Conservation (phyloP, 2,888 invertebrate genomes). For the Oxycera nigricornis region DNA sequence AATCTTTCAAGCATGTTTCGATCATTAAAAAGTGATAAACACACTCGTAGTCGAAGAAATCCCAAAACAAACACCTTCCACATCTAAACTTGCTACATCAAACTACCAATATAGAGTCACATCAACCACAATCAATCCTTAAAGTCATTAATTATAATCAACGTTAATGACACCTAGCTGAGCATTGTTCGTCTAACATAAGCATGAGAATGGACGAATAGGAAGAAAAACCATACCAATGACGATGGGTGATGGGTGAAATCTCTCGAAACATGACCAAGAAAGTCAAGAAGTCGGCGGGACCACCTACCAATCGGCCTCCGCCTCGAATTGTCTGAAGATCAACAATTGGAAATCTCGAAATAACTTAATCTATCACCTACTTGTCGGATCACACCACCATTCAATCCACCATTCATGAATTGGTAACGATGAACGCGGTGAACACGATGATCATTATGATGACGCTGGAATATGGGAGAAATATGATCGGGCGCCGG, state of each 20-base stretch:
- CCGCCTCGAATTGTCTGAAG: slow-evolving; percentile 3
- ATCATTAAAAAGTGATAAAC: too few relatives aligned
- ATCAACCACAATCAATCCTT: slow-evolving; percentile 36
- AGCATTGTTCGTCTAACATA: slow-evolving; percentile 19
- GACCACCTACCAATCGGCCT: slow-evolving; percentile 45
- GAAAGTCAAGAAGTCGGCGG: slow-evolving; percentile 18
- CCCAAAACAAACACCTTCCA: background rate
- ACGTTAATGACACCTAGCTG: slow-evolving; percentile 39
- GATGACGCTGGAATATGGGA: slow-evolving; percentile 22
- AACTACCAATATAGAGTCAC: background rate
- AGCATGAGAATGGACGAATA: slow-evolving; percentile 15
- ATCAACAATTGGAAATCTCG: slow-evolving; percentile 37
- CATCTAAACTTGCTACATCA: background rate
- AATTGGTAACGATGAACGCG: slow-evolving; percentile 10
- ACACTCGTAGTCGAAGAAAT: too few relatives aligned
- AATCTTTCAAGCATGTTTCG: too few relatives aligned
- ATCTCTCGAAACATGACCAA: slow-evolving; percentile 30
- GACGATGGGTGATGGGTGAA: slow-evolving; percentile 12
- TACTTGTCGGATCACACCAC: slow-evolving; percentile 44
- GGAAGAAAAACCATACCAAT: slow-evolving; percentile 9
- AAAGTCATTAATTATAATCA: slow-evolving; percentile 44
- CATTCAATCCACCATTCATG: slow-evolving; percentile 33
- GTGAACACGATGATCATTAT: slow-evolving; percentile 9
- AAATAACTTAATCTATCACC: slow-evolving; percentile 47
- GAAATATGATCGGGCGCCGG: slow-evolving; percentile 38